These are phyloP conservation scores for Morus bassanus DNA, from an alignment of 2,797 vertebrate species.

Conservation along the genomic window DNA sequence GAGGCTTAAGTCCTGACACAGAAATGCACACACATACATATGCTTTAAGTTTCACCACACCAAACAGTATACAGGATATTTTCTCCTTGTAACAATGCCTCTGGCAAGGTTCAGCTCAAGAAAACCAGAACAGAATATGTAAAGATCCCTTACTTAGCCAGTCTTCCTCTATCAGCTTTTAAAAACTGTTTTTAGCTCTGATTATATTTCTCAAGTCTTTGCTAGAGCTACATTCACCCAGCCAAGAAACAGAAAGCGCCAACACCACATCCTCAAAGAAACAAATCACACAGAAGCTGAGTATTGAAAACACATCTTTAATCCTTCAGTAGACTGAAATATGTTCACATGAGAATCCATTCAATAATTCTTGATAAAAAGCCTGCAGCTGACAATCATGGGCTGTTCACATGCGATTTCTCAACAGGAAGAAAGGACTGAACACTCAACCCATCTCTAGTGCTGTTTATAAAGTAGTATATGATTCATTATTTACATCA, in stretches of 20 bases:
- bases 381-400: background rate
- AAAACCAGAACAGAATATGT: background rate
- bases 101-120: background rate
- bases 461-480: background rate
- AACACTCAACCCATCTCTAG: background rate
- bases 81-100: constrained; percentile 12
- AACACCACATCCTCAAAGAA: background rate
- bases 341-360: background rate
- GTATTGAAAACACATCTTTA: background rate
- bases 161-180: background rate
- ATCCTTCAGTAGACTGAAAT: background rate
- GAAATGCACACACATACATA: background rate
- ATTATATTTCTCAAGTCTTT: background rate
- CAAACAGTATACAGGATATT: background rate
- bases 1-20: background rate
- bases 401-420: background rate
- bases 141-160: constrained; percentile 8
- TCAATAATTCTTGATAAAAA: constrained; percentile 1
- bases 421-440: background rate
- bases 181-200: background rate
- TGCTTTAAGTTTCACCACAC: background rate
- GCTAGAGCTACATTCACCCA: background rate
- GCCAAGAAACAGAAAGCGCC: background rate
- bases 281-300: background rate
- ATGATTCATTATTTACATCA: background rate